phyloP scores from a whole-genome alignment of 2,113 vertebrate genomes.

The Brachyhypopomus occidentalis region DNA sequence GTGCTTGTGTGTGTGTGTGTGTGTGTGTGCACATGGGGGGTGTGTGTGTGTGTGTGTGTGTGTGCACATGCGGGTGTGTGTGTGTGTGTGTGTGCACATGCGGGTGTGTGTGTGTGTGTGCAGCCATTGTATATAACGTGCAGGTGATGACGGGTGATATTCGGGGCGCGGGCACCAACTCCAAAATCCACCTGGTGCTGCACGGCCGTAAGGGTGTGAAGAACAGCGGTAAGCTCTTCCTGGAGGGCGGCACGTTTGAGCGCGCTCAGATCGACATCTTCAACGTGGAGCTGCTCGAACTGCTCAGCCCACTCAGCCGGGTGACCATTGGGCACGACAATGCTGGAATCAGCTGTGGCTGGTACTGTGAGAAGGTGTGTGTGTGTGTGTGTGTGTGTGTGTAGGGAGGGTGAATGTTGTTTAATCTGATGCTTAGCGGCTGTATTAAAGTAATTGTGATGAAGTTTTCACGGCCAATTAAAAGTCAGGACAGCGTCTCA shows the following conservation, averaged over 20 bases:
- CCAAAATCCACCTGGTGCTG: constrained; percentile 93
- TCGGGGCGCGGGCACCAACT: constrained; percentile 92
- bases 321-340: constrained; percentile 94
- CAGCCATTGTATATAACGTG: constrained; percentile 90
- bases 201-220: constrained; percentile 88
- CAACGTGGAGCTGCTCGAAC: constrained; percentile 87
- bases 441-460: background rate
- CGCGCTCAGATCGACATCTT: constrained; percentile 90
- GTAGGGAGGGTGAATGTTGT: background rate
- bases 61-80: background rate
- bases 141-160: constrained; percentile 92
- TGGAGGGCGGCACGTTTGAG: constrained; percentile 94
- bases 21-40: too few relatives aligned
- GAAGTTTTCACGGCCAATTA: background rate
- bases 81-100: background rate
- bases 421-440: too few relatives aligned
- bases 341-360: constrained; percentile 86
- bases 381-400: background rate
- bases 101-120: constrained; percentile 12
- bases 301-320: constrained; percentile 93
- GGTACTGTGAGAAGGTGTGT: constrained; percentile 96
- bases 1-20: background rate
- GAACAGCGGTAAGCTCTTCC: constrained; percentile 93
- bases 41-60: too few relatives aligned
- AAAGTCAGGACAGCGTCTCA: too few relatives aligned